Base-by-base conservation (phyloP, 2,888 invertebrate genomes). In the Synergus japonicus region DNA sequence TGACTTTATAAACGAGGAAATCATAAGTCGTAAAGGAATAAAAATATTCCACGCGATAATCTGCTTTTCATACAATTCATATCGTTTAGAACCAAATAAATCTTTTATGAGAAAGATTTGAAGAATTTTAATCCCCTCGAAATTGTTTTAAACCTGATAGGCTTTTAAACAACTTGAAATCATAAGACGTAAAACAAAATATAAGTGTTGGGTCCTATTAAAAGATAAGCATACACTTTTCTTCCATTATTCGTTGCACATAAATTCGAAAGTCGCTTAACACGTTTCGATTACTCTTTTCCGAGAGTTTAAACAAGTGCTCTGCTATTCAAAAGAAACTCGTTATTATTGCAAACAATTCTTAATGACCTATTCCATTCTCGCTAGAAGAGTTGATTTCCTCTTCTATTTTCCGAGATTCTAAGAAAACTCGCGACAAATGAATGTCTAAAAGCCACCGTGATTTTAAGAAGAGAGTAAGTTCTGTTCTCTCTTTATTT, bases 401-500 rank as follows among this genome's bases (percentile, higher is more conserved):
- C 77, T 29, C 3, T 3, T 29, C 2, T 29, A 29, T 29, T 29
- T 29, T 65, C 76, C 77, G 76, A 60, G 73, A 76, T 82, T 82
- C 81, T 83, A 8, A 18, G 46, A 66, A n/a, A 66, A 54, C 65
- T 10, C 13, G 77, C 49, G 60, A 83, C 81, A 81, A 82, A 82
- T 83, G 79, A 83, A 82, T 83, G 82, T 80, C 81, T 82, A 80
- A 83, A 79, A 82, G 79, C 69, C 64, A 49, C 64, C 18, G 66
- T 66, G 65, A 69, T n/a, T 67, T 60, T 2, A 29, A 29, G 64
- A 18, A 63, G 67, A 60, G 58, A 65, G 12, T 41, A 41, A 64
- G 64, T 76, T 83, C 66, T 79, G 82, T 82, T 82, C 80, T 84
- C 84, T 84, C 84, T 82, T 84, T 81, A 84, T 82, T 84, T 83